Base-by-base conservation (phyloP, 1,140 invertebrate genomes). In the Rhyzopertha dominica region DNA sequence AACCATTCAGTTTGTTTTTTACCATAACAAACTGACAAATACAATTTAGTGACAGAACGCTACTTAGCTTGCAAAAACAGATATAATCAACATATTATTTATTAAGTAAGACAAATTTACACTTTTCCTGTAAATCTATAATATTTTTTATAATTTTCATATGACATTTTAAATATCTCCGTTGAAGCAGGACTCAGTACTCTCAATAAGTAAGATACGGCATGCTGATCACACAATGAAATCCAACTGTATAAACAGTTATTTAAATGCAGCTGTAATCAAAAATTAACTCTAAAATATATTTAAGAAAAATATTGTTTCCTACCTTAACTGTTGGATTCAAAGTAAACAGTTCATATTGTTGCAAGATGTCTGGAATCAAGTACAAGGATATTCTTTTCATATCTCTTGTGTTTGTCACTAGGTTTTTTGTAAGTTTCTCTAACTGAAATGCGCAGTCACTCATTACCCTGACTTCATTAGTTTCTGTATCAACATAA, bases 71-170 rank as follows among this genome's bases (percentile, higher is more conserved):
- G n/a, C n/a, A n/a, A n/a, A n/a, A n/a, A n/a, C n/a, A n/a, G n/a
- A n/a, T n/a, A n/a, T n/a, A n/a, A n/a, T n/a, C n/a, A n/a, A n/a
- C n/a, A n/a, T n/a, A n/a, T n/a, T n/a, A n/a, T n/a, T n/a, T n/a
- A n/a, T n/a, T n/a, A n/a, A n/a, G n/a, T n/a, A 2, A 39, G 3
- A 31, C 10, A n/a, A 44, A 13, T 35, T 64, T 51, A 65, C 4
- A 63, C 59, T 60, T 64, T 67, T 25, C 65, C 64, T 7, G 59
- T 64, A 53, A 64, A 65, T 44, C 48, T 59, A 45, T 66, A 62
- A 54, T 58, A 65, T 54, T 60, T 65, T 26, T 59, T 66, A 37
- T 65, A 66, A 54, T 62, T 48, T 20, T 59, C 53, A 37, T 60
- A 54, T 43, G 62, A 51, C 34, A 56, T 50, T 46, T 65, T 63